Conservation (phyloP, 1,140 invertebrate species). For the Pseudomyrmex gracilis region DNA sequence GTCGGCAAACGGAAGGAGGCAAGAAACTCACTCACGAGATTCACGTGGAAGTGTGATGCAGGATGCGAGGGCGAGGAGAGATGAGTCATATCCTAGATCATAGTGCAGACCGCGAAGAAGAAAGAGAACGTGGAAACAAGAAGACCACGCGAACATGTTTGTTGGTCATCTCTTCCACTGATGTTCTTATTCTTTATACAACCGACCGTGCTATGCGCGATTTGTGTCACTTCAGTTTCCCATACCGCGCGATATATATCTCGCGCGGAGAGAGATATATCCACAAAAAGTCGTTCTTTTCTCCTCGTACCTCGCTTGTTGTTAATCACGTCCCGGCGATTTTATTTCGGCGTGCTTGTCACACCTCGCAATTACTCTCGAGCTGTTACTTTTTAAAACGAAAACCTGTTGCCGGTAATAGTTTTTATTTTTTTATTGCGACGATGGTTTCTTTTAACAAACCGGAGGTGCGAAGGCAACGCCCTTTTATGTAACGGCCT, state of each 20-base stretch:
- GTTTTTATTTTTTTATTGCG: too few species aligned
- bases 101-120: conserved; percentile 10
- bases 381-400: too few species aligned
- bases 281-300: background rate
- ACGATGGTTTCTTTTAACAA: too few species aligned
- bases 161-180: background rate
- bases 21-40: conserved; percentile 47
- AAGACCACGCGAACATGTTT: background rate
- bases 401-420: too few species aligned
- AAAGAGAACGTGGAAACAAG: conserved; percentile 4
- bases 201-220: background rate
- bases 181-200: conserved; percentile 8
- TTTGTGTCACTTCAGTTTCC: conserved; percentile 19
- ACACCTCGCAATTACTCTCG: too few species aligned
- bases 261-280: background rate
- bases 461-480: background rate
- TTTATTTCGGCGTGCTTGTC: background rate
- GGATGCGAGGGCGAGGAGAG: conserved; percentile 7
- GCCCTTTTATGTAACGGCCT: background rate
- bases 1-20: conserved; percentile 13
- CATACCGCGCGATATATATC: conserved; percentile 1
- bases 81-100: conserved; percentile 45
- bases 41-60: background rate
- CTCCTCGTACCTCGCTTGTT: background rate
- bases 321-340: background rate